These are phyloP conservation scores for Drosophila nannoptera DNA, from an alignment of 1,140 invertebrate genomes.

Conservation along the genomic window DNA sequence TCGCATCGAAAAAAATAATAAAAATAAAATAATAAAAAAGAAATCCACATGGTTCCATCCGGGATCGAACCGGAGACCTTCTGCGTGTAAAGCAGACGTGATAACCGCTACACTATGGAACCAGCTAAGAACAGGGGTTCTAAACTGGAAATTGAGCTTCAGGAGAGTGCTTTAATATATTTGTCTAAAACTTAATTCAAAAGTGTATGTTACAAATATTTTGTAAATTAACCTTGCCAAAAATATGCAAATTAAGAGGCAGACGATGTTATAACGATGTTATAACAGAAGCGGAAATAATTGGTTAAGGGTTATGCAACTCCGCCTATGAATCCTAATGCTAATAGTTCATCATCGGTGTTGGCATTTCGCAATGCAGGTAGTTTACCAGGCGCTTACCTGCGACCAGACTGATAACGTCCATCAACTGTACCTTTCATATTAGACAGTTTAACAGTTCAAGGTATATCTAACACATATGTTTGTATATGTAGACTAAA, in stretches of 20 bases:
- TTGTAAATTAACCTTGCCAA: neutral
- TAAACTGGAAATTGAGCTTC: slow-evolving; percentile 1
- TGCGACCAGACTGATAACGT: slow-evolving; percentile 24
- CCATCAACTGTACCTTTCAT: slow-evolving; percentile 35
- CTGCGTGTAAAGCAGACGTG: slow-evolving; percentile 84
- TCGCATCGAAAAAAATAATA: neutral
- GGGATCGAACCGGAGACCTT: slow-evolving; percentile 85
- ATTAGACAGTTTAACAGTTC: slow-evolving; percentile 15
- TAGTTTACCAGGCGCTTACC: slow-evolving; percentile 2
- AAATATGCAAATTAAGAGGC: neutral
- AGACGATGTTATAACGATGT: neutral
- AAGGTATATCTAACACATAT: slow-evolving; percentile 2
- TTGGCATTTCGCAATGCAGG: slow-evolving; percentile 19
- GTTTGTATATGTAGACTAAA: neutral
- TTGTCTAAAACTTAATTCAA: neutral
- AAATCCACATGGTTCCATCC: slow-evolving; percentile 80
- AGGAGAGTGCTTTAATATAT: neutral
- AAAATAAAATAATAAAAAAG: slow-evolving; percentile 13
- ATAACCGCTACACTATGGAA: slow-evolving; percentile 83
- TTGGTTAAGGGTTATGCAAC: neutral
- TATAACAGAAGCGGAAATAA: neutral
- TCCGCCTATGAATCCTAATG: slow-evolving; percentile 1
- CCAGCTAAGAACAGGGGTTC: slow-evolving; percentile 16
- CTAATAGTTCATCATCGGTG: slow-evolving; percentile 14
- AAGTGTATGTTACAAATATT: neutral